Evolutionary conservation across 2,113 vertebrate species (phyloP).

Genomic region (Canis aureus): DNA sequence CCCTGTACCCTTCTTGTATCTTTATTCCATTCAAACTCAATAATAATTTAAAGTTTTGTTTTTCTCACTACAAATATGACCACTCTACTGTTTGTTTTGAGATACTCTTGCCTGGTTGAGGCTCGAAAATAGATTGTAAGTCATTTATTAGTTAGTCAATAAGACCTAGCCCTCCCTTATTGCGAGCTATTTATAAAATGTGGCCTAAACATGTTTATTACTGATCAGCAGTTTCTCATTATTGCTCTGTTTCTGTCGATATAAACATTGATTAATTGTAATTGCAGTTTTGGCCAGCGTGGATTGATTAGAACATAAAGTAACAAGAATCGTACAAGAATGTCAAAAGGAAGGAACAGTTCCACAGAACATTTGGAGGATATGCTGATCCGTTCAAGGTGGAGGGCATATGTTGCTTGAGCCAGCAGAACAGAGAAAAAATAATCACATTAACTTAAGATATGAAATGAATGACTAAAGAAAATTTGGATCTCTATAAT

Average conservation of each 20-base stretch:
- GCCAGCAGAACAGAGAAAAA: background rate
- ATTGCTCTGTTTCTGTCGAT: constrained; percentile 89
- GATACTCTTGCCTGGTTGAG: constrained; percentile 45
- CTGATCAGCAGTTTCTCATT: constrained; percentile 92
- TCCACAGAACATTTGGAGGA: constrained; percentile 47
- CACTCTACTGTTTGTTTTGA: constrained; percentile 3
- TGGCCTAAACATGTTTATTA: constrained; percentile 87
- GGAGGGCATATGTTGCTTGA: background rate
- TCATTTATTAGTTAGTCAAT: constrained; percentile 76
- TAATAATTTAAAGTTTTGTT: background rate
- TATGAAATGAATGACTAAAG: background rate
- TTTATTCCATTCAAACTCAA: background rate
- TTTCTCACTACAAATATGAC: background rate
- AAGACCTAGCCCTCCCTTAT: constrained; percentile 55
- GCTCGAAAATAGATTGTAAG: constrained; percentile 72
- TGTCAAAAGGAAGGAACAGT: constrained; percentile 86
- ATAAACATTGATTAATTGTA: constrained; percentile 89
- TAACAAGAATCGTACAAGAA: constrained; percentile 92
- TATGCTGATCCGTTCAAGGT: constrained; percentile 52
- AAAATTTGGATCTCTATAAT: background rate
- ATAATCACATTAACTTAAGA: background rate
- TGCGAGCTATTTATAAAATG: constrained; percentile 77
- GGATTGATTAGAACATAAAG: constrained; percentile 95
- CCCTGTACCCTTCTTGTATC: fast-evolving
- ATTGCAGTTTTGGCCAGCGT: constrained; percentile 93